These are phyloP conservation scores for Stenchaetothrips biformis DNA, from an alignment of 2,888 invertebrate genomes.

Conservation along the genomic window DNA sequence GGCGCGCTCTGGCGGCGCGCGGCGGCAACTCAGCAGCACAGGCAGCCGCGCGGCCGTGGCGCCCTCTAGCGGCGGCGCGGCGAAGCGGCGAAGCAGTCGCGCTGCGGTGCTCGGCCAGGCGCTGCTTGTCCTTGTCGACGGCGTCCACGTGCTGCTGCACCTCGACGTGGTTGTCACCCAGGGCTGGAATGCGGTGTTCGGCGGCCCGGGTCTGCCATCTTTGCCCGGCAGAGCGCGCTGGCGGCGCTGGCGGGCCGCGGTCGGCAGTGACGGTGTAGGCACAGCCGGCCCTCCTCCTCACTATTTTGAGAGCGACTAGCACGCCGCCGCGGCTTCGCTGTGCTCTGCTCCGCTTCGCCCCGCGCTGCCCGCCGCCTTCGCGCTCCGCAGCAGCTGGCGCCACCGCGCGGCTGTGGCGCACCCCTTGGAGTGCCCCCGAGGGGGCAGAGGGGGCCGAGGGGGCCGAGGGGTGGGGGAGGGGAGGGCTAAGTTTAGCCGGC, in stretches of 20 bases:
- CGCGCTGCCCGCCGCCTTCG: background rate
- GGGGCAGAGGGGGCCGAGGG: constrained; percentile 71
- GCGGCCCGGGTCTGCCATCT: background rate
- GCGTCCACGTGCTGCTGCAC: no score
- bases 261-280: background rate
- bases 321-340: background rate
- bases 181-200: no score
- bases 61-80: background rate
- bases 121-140: background rate
- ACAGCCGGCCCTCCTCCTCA: background rate
- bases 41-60: background rate
- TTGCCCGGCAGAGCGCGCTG: background rate
- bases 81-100: background rate
- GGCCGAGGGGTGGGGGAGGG: constrained; percentile 51
- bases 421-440: constrained; percentile 49
- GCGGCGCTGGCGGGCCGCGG: background rate
- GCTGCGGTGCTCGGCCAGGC: background rate
- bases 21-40: background rate
- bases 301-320: constrained; percentile 8
- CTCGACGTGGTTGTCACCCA: no score
- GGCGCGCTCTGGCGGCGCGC: constrained; percentile 4
- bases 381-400: constrained; percentile 39
- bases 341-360: background rate
- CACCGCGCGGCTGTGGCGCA: constrained; percentile 52
- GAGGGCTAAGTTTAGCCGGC: constrained; percentile 16